Conservation (phyloP, 1,140 invertebrate genomes). For the Temnothorax curvispinosus region DNA sequence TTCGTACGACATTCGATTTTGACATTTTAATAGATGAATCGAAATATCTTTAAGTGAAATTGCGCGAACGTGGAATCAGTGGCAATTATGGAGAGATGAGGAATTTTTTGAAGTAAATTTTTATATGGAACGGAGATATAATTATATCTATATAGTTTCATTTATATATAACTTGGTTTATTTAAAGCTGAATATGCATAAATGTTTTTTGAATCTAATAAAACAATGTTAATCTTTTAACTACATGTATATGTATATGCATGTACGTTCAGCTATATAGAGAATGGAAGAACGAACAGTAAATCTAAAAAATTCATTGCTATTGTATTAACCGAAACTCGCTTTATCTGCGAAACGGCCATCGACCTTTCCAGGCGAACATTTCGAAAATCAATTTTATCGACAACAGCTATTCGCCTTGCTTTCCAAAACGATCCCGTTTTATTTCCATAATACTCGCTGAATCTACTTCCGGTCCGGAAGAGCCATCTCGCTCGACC, state of each 20-base stretch:
- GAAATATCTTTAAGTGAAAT: slow-evolving; percentile 4
- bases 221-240: not conserved
- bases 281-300: not conserved
- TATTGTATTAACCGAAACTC: slow-evolving; percentile 3
- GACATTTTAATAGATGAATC: slow-evolving; percentile 12
- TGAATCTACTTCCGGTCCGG: slow-evolving; percentile 1
- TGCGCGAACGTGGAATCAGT: not conserved
- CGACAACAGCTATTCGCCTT: slow-evolving; percentile 18
- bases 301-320: not conserved
- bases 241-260: not conserved
- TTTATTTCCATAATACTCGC: slow-evolving; percentile 63
- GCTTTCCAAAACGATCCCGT: slow-evolving; percentile 23
- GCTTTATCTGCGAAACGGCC: slow-evolving; percentile 1
- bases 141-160: not conserved
- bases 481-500: slow-evolving; percentile 52
- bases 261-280: not conserved
- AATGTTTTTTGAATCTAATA: too few relatives aligned
- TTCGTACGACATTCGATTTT: not conserved
- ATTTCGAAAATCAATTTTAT: slow-evolving; percentile 48
- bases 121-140: not conserved
- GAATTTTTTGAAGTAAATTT: not conserved
- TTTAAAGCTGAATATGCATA: too few relatives aligned
- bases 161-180: not conserved
- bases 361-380: slow-evolving; percentile 10
- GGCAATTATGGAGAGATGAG: not conserved